A percentile compares a stretch with the other conserved stretches of the same genome.
These are phyloP conservation scores for Rallus crepitans DNA, from an alignment of 2,797 vertebrate species.

Conservation along the genomic window DNA sequence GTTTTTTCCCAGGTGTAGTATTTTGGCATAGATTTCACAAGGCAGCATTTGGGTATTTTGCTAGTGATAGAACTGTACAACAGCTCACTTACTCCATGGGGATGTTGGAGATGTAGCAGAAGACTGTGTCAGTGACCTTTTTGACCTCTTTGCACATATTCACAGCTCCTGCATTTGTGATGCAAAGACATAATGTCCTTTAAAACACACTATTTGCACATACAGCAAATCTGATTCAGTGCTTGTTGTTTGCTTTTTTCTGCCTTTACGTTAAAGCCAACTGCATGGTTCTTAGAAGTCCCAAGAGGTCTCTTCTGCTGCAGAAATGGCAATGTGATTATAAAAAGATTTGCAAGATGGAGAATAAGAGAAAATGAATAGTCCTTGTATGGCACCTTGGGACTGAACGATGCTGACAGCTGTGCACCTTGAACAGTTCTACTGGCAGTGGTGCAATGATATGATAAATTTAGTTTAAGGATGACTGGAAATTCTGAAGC, in stretches of 20 bases:
- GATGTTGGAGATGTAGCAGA: not conserved
- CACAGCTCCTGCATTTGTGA: not conserved
- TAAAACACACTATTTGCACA: not conserved
- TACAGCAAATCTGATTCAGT: not conserved
- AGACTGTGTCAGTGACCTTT: not conserved
- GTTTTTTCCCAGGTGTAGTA: not conserved
- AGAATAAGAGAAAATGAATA: not conserved
- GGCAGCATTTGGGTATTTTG: not conserved
- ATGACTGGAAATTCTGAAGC: not conserved
- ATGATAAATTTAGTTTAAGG: not conserved
- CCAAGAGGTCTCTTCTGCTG: not conserved
- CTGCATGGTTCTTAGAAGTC: not conserved
- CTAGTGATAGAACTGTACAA: not conserved
- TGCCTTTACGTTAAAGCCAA: not conserved
- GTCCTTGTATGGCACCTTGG: not conserved
- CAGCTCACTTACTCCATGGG: not conserved
- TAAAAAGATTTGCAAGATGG: not conserved
- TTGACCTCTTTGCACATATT: not conserved
- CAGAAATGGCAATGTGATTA: not conserved
- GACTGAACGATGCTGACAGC: not conserved
- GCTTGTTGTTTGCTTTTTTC: not conserved
- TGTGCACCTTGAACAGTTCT: conserved; percentile 4
- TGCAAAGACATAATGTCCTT: not conserved
- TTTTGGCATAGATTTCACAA: not conserved
- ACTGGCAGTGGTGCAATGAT: not conserved